phyloP scores from a whole-genome alignment of 2,888 invertebrate species.

The Meteorus cinctellus region DNA sequence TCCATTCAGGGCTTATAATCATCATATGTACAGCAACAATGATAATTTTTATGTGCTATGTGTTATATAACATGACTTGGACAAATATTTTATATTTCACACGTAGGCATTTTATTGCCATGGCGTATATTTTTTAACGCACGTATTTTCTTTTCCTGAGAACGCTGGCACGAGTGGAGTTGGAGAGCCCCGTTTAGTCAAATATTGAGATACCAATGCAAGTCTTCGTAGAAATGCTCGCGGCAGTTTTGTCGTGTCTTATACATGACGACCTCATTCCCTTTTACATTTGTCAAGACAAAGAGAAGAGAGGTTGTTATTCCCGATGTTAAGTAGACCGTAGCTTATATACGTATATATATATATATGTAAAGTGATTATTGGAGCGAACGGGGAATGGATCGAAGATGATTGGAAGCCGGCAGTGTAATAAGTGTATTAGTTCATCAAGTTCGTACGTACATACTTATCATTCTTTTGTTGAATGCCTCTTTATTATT shows the following conservation, averaged over 20 bases:
- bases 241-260: background rate
- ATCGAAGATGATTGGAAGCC: background rate
- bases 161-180: background rate
- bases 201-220: conserved; percentile 44
- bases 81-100: conserved; percentile 50
- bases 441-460: background rate
- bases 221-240: conserved; percentile 39
- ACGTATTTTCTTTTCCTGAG: background rate
- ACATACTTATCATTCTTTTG: background rate
- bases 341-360: background rate
- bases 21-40: conserved; percentile 24
- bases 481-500: background rate
- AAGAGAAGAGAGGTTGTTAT: background rate
- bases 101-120: conserved; percentile 50
- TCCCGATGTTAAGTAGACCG: background rate
- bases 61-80: conserved; percentile 7
- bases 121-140: no score
- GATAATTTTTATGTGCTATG: conserved; percentile 13
- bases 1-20: conserved; percentile 4
- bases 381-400: background rate
- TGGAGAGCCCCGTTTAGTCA: conserved; percentile 41
- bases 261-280: conserved; percentile 31
- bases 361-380: background rate
- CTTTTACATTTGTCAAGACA: background rate
- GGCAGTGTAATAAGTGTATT: background rate